Conservation (phyloP, 2,113 vertebrate species). For the Istiophorus platypterus region DNA sequence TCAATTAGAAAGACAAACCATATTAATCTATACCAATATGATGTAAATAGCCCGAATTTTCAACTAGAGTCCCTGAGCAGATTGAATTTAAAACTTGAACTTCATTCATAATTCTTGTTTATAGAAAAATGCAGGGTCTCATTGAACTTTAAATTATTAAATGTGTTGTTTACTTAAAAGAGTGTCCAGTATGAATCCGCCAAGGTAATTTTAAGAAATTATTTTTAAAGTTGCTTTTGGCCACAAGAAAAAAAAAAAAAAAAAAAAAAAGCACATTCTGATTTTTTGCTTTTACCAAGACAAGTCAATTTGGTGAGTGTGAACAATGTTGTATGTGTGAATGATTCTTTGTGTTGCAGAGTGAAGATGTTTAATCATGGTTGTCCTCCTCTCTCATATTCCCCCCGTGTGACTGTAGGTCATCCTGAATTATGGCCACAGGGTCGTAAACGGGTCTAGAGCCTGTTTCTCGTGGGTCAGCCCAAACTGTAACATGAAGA, state of each 20-base stretch:
- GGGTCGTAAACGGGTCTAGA: constrained; percentile 18
- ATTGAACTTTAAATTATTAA: neutral
- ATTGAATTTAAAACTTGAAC: neutral
- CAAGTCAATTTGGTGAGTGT: neutral
- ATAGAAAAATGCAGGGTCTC: neutral
- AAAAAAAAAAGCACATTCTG: too few relatives aligned
- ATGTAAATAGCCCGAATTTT: neutral
- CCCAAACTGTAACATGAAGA: neutral
- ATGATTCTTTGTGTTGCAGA: neutral
- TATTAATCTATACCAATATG: too few relatives aligned
- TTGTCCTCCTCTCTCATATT: constrained; percentile 22
- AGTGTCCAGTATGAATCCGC: neutral
- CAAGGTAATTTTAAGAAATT: neutral
- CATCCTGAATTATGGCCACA: constrained; percentile 4
- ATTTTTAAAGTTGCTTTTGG: neutral
- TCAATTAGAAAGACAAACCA: neutral
- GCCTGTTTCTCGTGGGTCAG: constrained; percentile 1
- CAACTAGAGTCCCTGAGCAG: neutral
- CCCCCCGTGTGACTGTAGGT: constrained; percentile 8
- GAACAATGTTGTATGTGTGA: neutral
- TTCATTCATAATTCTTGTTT: neutral
- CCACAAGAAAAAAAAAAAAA: neutral
- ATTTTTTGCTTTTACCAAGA: neutral
- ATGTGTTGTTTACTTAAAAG: neutral
- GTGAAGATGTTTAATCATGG: constrained; percentile 25